These are phyloP conservation scores for Pelmatolapia mariae DNA, from an alignment of 2,113 vertebrate species.

Conservation along the genomic window DNA sequence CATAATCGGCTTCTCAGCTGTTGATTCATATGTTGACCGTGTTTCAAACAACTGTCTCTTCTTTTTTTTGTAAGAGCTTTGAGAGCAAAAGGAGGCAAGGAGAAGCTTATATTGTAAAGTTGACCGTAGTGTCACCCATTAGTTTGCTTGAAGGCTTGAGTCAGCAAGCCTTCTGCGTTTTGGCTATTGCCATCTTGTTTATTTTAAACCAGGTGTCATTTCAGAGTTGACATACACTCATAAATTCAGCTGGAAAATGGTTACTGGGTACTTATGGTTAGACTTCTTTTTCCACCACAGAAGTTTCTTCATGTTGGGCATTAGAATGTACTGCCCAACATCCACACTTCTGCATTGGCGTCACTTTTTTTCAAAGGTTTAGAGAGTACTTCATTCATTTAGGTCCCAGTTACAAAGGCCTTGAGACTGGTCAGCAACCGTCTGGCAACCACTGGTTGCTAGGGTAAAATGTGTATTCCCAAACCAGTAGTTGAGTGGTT, in stretches of 20 bases:
- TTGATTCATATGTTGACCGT: background rate
- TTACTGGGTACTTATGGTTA: background rate
- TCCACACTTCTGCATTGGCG: accelerated
- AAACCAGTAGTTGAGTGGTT: background rate
- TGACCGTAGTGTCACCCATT: background rate
- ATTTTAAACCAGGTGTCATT: background rate
- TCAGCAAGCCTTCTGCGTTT: background rate
- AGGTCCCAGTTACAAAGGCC: background rate
- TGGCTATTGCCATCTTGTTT: background rate
- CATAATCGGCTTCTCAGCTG: background rate
- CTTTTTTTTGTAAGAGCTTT: background rate
- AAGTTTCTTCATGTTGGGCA: background rate
- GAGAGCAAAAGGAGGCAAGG: background rate
- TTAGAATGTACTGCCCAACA: background rate
- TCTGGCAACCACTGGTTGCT: background rate
- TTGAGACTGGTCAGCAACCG: background rate
- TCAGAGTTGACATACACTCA: background rate
- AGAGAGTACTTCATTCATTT: background rate
- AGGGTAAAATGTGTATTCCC: background rate
- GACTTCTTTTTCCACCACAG: background rate
- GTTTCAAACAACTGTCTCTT: background rate
- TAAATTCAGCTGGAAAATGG: background rate
- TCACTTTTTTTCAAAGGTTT: background rate
- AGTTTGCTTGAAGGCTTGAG: background rate
- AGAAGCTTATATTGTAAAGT: background rate